phyloP scores from a whole-genome alignment of 2,797 vertebrate species.

The Phalanger gymnotis region DNA sequence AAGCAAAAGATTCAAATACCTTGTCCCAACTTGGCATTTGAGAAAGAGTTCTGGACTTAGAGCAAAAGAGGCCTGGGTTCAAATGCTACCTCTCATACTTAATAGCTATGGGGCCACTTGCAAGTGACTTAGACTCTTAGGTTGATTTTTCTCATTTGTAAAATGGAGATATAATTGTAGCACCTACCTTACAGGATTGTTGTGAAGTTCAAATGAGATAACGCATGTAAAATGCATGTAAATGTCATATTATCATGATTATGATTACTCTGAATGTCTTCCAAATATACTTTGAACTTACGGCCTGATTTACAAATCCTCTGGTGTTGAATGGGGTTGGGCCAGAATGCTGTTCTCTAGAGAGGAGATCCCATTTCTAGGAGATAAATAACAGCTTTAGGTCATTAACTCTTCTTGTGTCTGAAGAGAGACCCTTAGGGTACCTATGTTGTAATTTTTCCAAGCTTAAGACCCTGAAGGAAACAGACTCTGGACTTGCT shows the following conservation, averaged over 20 bases:
- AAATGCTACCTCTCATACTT: not conserved
- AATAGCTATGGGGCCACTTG: not conserved
- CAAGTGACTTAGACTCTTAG: not conserved
- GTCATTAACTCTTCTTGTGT: slow-evolving; percentile 26
- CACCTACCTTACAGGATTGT: not conserved
- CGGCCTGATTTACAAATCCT: not conserved
- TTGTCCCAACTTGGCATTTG: not conserved
- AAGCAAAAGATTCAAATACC: not conserved
- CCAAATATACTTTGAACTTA: not conserved
- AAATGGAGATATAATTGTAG: not conserved
- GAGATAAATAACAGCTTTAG: not conserved
- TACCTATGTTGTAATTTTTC: slow-evolving; percentile 68
- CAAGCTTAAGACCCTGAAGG: slow-evolving; percentile 44
- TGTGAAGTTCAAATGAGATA: not conserved
- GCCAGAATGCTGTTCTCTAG: not conserved
- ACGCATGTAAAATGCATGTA: not conserved
- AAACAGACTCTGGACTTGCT: slow-evolving; percentile 44
- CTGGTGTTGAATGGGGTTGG: not conserved
- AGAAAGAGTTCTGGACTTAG: not conserved
- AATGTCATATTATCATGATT: not conserved
- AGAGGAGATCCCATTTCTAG: not conserved
- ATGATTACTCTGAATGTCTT: not conserved
- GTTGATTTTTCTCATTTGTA: not conserved
- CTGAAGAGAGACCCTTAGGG: slow-evolving; percentile 44
- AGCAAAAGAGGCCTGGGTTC: not conserved